Evolutionary conservation across 2,113 vertebrate genomes (phyloP).

Genomic region (Mirza zaza): DNA sequence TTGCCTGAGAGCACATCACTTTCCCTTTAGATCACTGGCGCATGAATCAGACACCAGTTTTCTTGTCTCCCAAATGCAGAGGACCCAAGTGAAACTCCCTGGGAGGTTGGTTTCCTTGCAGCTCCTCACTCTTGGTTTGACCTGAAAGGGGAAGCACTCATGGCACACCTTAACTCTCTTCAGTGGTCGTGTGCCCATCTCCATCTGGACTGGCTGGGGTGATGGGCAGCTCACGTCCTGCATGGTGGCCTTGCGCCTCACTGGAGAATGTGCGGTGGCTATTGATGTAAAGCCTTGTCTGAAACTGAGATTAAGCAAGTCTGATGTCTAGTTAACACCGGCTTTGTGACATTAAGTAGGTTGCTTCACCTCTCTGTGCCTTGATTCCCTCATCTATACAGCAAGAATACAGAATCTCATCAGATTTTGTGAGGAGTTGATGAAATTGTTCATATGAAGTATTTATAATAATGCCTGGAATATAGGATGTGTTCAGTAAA

Average conservation of each 20-base stretch:
- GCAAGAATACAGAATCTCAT: no score
- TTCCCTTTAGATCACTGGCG: background rate
- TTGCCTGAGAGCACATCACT: background rate
- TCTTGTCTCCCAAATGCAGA: background rate
- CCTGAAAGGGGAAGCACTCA: background rate
- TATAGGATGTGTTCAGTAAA: background rate
- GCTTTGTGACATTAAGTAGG: background rate
- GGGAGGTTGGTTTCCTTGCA: background rate
- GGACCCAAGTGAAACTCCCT: background rate
- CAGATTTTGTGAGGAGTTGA: background rate
- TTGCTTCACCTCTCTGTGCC: background rate
- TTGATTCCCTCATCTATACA: background rate
- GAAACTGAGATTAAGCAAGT: background rate
- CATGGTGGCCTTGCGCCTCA: rapidly evolving
- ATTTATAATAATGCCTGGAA: background rate
- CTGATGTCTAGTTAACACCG: rapidly evolving
- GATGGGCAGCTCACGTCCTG: background rate
- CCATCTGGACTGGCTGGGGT: background rate
- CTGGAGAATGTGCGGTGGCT: background rate
- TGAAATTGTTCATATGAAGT: background rate
- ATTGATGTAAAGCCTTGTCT: background rate
- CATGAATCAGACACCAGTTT: background rate
- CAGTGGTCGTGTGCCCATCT: background rate
- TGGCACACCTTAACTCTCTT: background rate
- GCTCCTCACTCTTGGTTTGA: background rate